A percentile compares a stretch with the other conserved stretches of the same genome.
phyloP scores from a whole-genome alignment of 2,888 invertebrate species.

The Clunio marinus region DNA sequence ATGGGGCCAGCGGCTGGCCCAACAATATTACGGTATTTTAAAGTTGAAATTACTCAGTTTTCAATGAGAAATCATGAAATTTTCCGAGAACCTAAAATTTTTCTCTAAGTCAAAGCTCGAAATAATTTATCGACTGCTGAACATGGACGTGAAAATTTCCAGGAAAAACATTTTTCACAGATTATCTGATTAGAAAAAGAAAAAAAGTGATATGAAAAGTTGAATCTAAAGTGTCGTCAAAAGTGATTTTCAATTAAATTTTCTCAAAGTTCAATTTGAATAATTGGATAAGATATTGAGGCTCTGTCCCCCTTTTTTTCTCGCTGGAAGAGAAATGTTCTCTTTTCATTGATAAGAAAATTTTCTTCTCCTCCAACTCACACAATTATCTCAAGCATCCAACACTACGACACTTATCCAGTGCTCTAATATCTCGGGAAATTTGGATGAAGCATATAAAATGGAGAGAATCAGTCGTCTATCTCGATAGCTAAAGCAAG shows the following conservation, averaged over 20 bases:
- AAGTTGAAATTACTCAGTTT: neutral
- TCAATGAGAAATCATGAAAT: slow-evolving; percentile 12
- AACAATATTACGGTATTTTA: slow-evolving; percentile 28
- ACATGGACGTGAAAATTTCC: slow-evolving; percentile 10
- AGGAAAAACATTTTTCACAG: neutral
- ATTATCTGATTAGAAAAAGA: neutral
- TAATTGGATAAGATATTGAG: neutral
- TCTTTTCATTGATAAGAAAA: slow-evolving; percentile 18
- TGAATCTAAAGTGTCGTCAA: neutral
- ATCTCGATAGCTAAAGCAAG: neutral
- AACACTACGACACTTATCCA: slow-evolving; percentile 11
- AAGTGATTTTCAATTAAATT: neutral
- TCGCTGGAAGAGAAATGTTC: neutral
- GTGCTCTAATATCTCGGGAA: neutral
- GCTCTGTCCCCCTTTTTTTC: neutral
- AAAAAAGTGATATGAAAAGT: neutral
- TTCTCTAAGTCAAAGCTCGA: neutral
- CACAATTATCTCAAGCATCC: neutral
- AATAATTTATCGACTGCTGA: slow-evolving; percentile 2
- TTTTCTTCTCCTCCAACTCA: neutral
- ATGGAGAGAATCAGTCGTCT: neutral
- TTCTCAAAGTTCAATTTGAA: neutral
- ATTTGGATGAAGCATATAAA: slow-evolving; percentile 2
- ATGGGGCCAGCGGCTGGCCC: slow-evolving; percentile 29
- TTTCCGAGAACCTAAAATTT: slow-evolving; percentile 23